These are phyloP conservation scores for Timema podura DNA, from an alignment of 2,888 invertebrate species.

Conservation along the genomic window DNA sequence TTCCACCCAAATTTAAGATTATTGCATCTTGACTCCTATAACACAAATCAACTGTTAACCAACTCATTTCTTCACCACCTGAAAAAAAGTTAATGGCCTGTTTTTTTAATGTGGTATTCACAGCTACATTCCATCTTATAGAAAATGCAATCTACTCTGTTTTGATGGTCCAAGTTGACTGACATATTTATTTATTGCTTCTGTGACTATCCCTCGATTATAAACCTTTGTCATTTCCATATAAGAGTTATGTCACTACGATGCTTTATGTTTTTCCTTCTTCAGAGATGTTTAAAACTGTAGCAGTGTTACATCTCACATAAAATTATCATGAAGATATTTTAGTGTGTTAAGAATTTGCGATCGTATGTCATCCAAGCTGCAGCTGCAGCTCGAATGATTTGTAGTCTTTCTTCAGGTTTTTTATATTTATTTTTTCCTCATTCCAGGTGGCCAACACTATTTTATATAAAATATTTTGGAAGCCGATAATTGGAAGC, in stretches of 20 bases:
- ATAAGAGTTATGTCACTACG: conserved; percentile 28
- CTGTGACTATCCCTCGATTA: background rate
- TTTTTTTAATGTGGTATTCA: conserved; percentile 40
- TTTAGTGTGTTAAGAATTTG: no score
- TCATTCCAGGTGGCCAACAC: no score
- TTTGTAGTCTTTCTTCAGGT: no score
- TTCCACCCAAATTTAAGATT: no score
- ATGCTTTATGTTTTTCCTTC: conserved; percentile 33
- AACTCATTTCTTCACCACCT: conserved; percentile 18
- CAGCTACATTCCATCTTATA: conserved; percentile 25
- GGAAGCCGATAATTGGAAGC: no score
- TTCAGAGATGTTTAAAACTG: conserved; percentile 32
- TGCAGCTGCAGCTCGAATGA: no score
- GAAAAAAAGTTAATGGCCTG: conserved; percentile 36
- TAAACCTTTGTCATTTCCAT: conserved; percentile 29
- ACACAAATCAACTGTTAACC: no score
- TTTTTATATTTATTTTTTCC: no score
- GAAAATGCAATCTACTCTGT: conserved; percentile 20
- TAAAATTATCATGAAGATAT: no score
- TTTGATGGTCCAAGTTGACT: conserved; percentile 27
- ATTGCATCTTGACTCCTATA: no score
- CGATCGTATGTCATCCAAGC: no score
- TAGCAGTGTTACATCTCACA: conserved; percentile 33
- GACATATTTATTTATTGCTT: conserved; percentile 25
- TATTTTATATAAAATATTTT: no score